phyloP scores from a whole-genome alignment of 2,113 vertebrate species.

The Xiphias gladius region DNA sequence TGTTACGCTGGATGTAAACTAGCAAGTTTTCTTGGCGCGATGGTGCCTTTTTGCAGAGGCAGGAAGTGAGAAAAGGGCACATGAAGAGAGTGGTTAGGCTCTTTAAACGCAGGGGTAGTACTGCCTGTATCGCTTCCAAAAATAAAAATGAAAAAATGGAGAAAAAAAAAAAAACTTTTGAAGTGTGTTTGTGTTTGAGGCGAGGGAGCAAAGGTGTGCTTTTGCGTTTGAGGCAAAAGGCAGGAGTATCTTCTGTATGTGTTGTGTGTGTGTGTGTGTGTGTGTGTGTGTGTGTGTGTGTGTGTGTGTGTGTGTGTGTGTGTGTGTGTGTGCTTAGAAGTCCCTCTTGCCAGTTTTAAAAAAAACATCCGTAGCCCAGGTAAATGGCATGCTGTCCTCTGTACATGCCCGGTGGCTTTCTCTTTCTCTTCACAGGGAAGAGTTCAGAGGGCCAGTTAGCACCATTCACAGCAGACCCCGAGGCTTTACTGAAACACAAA shows the following conservation, averaged over 20 bases:
- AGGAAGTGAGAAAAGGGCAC: slow-evolving; percentile 76
- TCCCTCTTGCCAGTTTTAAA: slow-evolving; percentile 79
- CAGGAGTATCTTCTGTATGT: slow-evolving; percentile 61
- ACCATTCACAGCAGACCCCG: slow-evolving; percentile 75
- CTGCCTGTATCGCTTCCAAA: slow-evolving; percentile 79
- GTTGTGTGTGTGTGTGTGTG: slow-evolving; percentile 33
- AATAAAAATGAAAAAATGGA: slow-evolving; percentile 71
- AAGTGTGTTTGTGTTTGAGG: slow-evolving; percentile 83
- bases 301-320: slow-evolving; percentile 38
- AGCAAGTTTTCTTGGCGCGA: slow-evolving; percentile 45
- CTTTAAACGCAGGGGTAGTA: slow-evolving; percentile 69
- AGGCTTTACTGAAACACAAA: slow-evolving; percentile 60
- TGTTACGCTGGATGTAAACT: slow-evolving; percentile 64
- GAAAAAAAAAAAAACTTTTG: slow-evolving; percentile 72
- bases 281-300: slow-evolving; percentile 41
- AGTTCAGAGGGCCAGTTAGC: slow-evolving; percentile 83
- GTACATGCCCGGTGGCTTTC: slow-evolving; percentile 81
- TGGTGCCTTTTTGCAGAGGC: slow-evolving; percentile 65
- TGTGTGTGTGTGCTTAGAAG: slow-evolving; percentile 24
- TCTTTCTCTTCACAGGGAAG: slow-evolving; percentile 80
- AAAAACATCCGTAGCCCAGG: slow-evolving; percentile 81
- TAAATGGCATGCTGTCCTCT: slow-evolving; percentile 86
- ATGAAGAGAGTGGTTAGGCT: slow-evolving; percentile 80
- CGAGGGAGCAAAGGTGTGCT: slow-evolving; percentile 82
- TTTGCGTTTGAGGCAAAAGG: slow-evolving; percentile 80